Evolutionary conservation across 2,797 vertebrate genomes (phyloP), one percentile per base, ranked within the genome.

Genomic region (Phataginus tetradactyla): DNA sequence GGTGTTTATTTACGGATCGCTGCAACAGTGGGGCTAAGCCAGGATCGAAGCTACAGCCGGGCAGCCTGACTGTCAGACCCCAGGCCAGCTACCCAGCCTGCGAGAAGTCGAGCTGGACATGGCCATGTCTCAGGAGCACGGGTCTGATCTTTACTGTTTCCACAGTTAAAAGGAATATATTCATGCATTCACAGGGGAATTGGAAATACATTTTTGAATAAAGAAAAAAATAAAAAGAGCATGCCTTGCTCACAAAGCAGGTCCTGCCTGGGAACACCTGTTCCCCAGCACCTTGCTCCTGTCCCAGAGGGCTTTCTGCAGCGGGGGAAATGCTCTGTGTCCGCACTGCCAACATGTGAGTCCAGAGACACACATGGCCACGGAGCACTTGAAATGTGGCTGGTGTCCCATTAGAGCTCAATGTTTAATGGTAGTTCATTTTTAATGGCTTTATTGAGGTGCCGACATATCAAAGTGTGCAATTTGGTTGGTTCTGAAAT

Each of bases 351-450:
- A 18, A 13, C 4, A 32, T 0, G 3, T 7, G 83, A 20, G 7
- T 32, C 69, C 7, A 4, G 45, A 20, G 86, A 17, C 39, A 39
- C 90, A 20, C 0, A 15, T 10, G 6, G 34, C 64, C 21, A 1
- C 63, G 37, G 53, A 17, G n/a, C 3, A 13, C 15, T 0, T 5
- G n/a, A 61, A 37, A 12, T 0, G 14, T 7, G 51, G 32, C 39
- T 15, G 5, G 37, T 1, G 39, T 25, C 3, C 17, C 1, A 0
- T n/a, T 29, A 20, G 12, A 20, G 18, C 3, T 0, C 11, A n/a
- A n/a, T 0, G 1, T 23, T 21, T 3, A 1, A 1, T 18, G 15
- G 17, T 3, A 4, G n/a, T 23, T 17, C 7, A 15, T 1, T 49
- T 15, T 11, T 13, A 29, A 32, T 23, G 68, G 37, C 74, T 20